A percentile compares a stretch with the other conserved stretches of the same genome.
Evolutionary conservation across 2,113 vertebrate species (phyloP).

Genomic region (Indicator indicator): DNA sequence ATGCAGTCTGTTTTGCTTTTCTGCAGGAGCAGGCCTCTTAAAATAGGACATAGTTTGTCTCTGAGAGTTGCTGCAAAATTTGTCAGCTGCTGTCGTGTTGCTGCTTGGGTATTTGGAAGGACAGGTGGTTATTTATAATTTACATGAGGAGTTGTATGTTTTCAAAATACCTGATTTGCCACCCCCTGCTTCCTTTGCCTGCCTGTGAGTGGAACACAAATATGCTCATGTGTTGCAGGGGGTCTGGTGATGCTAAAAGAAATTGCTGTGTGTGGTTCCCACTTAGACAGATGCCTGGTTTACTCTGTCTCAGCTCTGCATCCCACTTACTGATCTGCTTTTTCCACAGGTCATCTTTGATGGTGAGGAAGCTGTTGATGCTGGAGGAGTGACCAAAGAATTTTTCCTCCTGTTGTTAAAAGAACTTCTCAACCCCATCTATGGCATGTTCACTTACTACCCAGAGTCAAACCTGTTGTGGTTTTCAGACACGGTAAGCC

Average conservation of each 20-base stretch:
- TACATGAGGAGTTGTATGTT: not conserved
- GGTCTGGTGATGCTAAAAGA: not conserved
- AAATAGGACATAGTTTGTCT: not conserved
- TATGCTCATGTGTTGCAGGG: accelerated
- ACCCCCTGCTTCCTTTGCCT: not conserved
- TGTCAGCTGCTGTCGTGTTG: not conserved
- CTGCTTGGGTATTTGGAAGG: not conserved
- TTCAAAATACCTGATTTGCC: not conserved
- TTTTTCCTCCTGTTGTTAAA: slow-evolving; percentile 95
- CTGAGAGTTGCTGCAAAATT: not conserved
- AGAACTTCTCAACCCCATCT: slow-evolving; percentile 94
- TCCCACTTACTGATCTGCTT: not conserved
- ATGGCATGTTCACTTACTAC: slow-evolving; percentile 96
- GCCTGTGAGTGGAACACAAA: not conserved
- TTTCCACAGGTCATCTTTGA: slow-evolving; percentile 91
- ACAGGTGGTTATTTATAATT: not conserved
- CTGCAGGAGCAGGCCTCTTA: not conserved
- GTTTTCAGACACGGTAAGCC: slow-evolving; percentile 95
- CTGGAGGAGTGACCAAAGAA: slow-evolving; percentile 95
- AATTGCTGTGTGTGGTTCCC: not conserved
- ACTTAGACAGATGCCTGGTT: not conserved
- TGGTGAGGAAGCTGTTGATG: slow-evolving; percentile 95
- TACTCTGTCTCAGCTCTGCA: not conserved
- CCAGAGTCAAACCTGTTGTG: slow-evolving; percentile 94
- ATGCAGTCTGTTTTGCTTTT: not conserved